Percentiles rank a stretch among this genome's conserved stretches.
Evolutionary conservation across 2,888 invertebrate genomes (phyloP).

Genomic region (Eudasyphora cyanicolor): DNA sequence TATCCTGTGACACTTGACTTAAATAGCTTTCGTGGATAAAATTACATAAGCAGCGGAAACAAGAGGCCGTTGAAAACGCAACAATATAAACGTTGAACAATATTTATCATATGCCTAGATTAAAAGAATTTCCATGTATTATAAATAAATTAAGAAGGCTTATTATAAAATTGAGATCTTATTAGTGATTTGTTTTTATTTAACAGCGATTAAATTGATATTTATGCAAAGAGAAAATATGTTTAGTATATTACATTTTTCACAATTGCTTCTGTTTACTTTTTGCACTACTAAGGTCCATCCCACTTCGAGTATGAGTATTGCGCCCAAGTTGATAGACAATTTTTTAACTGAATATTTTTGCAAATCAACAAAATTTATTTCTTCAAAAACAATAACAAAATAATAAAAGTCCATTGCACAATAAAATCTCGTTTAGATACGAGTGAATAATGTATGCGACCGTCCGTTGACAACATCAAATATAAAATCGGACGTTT

Average conservation of each 20-base stretch:
- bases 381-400: background rate
- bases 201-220: too few relatives aligned
- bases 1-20: slow-evolving; percentile 56
- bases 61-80: background rate
- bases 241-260: too few relatives aligned
- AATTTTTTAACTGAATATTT: too few relatives aligned
- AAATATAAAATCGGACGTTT: background rate
- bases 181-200: too few relatives aligned
- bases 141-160: background rate
- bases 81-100: background rate
- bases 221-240: too few relatives aligned
- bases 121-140: background rate
- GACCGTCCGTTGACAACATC: background rate
- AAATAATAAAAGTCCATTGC: background rate
- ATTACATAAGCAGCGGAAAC: background rate
- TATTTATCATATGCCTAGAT: background rate
- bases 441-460: background rate
- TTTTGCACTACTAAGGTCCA: too few relatives aligned
- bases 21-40: slow-evolving; percentile 50
- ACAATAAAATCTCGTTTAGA: background rate
- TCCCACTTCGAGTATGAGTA: too few relatives aligned
- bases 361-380: background rate
- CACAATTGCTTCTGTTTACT: too few relatives aligned
- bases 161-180: too few relatives aligned
- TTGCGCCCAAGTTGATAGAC: too few relatives aligned